Percentiles rank a stretch among this genome's conserved stretches.
Evolutionary conservation across 64 coral and sea anemone species (phyloP).

Genomic region (Stichodactyla helianthus): DNA sequence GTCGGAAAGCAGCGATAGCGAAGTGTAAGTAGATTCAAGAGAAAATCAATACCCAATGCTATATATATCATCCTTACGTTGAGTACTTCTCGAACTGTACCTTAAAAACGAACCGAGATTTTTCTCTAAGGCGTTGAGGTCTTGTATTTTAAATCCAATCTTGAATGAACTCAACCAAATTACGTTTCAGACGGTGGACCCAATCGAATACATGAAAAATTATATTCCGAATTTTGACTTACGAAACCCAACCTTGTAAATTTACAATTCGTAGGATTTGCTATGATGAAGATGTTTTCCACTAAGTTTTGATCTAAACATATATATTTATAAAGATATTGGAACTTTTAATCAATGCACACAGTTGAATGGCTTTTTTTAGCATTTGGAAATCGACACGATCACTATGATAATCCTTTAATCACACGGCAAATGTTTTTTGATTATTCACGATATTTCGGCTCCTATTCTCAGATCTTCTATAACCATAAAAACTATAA

Average conservation of each 20-base stretch:
- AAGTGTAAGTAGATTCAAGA: background rate
- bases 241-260: background rate
- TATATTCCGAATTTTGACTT: background rate
- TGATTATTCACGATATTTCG: background rate
- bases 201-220: background rate
- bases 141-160: background rate
- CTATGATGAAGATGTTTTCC: background rate
- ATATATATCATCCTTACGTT: background rate
- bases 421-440: background rate
- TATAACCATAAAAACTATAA: background rate
- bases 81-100: background rate
- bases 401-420: background rate
- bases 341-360: background rate
- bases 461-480: background rate
- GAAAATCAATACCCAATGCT: background rate
- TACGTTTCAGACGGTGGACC: background rate
- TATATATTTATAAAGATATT: background rate
- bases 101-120: background rate
- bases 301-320: background rate
- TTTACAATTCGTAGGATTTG: background rate
- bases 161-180: background rate
- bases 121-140: background rate
- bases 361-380: background rate
- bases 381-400: background rate
- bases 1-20: conserved; percentile 22